phyloP scores from a whole-genome alignment of 2,797 vertebrate species.

The Crax fasciolata region DNA sequence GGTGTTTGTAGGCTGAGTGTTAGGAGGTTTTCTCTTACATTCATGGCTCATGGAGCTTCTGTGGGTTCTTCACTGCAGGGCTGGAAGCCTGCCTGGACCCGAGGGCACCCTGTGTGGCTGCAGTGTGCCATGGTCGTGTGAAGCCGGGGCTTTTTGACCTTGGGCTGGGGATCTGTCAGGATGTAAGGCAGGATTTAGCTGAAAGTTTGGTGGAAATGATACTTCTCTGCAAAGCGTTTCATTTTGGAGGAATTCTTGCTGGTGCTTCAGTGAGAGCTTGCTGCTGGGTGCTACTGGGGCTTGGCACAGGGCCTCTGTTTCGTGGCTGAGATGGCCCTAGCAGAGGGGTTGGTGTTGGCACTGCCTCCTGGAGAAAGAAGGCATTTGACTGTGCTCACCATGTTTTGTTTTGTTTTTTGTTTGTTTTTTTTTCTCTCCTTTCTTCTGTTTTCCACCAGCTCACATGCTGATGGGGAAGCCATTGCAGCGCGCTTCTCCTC shows the following conservation, averaged over 20 bases:
- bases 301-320: neutral
- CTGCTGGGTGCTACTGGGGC: neutral
- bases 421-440: too few relatives aligned
- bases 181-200: neutral
- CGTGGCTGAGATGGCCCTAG: neutral
- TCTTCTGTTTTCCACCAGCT: neutral
- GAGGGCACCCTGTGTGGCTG: neutral
- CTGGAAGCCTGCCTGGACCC: neutral
- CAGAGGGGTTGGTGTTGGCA: neutral
- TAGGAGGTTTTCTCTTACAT: neutral
- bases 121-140: neutral
- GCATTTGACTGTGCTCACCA: neutral
- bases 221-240: neutral
- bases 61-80: neutral
- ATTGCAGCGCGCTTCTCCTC: neutral
- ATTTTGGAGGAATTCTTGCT: neutral
- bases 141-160: neutral
- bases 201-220: neutral
- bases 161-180: neutral
- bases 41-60: neutral
- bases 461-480: neutral
- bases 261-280: neutral
- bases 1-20: neutral
- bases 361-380: neutral
- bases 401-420: neutral